Percentiles rank a stretch among this genome's conserved stretches.
Evolutionary conservation across 2,113 vertebrate species (phyloP).

Genomic region (Xiphophorus couchianus): DNA sequence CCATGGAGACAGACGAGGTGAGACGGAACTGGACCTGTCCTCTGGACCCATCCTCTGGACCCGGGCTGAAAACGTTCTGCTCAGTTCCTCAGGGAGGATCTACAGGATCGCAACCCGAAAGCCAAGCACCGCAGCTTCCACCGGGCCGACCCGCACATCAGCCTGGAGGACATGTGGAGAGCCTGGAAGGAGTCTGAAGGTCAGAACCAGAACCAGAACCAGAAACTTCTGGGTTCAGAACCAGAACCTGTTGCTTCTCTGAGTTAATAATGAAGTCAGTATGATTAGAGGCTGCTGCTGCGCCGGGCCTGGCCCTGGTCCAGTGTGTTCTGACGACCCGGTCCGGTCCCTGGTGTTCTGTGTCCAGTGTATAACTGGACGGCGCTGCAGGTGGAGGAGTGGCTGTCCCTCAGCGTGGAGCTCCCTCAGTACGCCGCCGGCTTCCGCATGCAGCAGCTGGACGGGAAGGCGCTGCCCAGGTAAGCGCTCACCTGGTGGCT

Average conservation of each 20-base stretch:
- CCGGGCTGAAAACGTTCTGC: neutral
- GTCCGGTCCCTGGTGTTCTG: neutral
- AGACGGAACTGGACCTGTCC: constrained; percentile 7
- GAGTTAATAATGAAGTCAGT: no score
- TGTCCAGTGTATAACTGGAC: constrained; percentile 93
- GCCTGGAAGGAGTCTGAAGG: constrained; percentile 91
- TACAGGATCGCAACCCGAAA: constrained; percentile 88
- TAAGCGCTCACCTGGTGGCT: constrained; percentile 45
- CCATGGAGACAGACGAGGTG: constrained; percentile 91
- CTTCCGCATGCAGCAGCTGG: constrained; percentile 87
- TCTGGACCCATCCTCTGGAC: neutral
- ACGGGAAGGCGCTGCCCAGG: constrained; percentile 91
- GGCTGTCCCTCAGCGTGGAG: constrained; percentile 88
- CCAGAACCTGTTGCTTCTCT: no score
- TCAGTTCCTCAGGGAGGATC: constrained; percentile 92
- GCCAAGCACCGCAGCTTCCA: constrained; percentile 94
- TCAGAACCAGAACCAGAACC: constrained; percentile 70
- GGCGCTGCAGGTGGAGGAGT: constrained; percentile 86
- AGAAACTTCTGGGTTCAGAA: no score
- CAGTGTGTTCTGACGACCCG: neutral
- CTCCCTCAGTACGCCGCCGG: constrained; percentile 90
- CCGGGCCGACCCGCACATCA: constrained; percentile 90
- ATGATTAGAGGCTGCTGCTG: neutral
- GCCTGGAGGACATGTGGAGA: constrained; percentile 94
- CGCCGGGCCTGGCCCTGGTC: no score